Conservation (phyloP, 2,888 invertebrate genomes). For the Ommatoiulus sabulosus region DNA sequence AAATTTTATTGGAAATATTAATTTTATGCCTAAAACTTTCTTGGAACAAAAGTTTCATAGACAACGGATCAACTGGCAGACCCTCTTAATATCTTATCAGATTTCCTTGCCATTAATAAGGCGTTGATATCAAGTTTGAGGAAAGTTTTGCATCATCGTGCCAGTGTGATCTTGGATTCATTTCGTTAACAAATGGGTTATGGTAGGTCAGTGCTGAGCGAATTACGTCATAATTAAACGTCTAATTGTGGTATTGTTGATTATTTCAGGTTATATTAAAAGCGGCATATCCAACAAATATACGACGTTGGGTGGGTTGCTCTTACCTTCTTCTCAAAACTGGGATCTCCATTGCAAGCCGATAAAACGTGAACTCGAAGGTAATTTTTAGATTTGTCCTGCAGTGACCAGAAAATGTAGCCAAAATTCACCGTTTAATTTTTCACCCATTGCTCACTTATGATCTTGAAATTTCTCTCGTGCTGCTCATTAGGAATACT, state of each 20-base stretch:
- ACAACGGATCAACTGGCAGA: no score
- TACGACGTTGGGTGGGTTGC: constrained; percentile 1
- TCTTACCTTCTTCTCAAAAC: constrained; percentile 31
- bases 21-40: no score
- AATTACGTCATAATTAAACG: background rate
- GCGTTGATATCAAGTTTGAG: background rate
- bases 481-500: constrained; percentile 6
- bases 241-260: background rate
- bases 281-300: constrained; percentile 35
- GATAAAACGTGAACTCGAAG: background rate
- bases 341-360: constrained; percentile 4
- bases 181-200: background rate
- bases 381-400: constrained; percentile 9
- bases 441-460: background rate
- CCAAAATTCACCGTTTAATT: background rate
- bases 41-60: no score
- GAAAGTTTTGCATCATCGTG: background rate
- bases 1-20: no score
- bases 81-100: background rate
- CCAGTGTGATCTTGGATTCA: background rate
- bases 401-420: background rate
- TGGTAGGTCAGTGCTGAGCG: background rate
- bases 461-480: background rate
- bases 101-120: no score
- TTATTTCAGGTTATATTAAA: constrained; percentile 17